These are phyloP conservation scores for Amiota mariae DNA, from an alignment of 2,888 invertebrate genomes.

Conservation along the genomic window DNA sequence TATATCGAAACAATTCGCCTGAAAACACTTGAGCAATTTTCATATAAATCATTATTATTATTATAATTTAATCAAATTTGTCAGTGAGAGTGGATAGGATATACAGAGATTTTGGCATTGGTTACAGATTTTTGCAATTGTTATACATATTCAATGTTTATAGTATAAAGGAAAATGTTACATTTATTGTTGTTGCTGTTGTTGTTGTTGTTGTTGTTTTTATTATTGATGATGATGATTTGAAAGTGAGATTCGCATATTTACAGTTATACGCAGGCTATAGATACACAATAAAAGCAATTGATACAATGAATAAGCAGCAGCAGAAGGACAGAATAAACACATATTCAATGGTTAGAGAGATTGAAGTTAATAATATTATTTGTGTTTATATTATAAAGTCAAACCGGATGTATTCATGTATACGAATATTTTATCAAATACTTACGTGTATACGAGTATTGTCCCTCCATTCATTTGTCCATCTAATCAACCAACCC, in stretches of 20 bases:
- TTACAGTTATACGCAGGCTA: not conserved
- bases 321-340: too few species aligned
- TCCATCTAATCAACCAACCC: too few species aligned
- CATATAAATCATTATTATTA: conserved; percentile 62
- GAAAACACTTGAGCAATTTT: conserved; percentile 56
- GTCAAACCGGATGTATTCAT: conserved; percentile 8
- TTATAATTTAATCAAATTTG: conserved; percentile 64
- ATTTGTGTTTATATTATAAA: not conserved
- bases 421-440: too few species aligned
- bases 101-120: not conserved
- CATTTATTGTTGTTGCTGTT: too few species aligned
- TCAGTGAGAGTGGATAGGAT: conserved; percentile 54
- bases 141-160: too few species aligned
- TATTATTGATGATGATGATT: not conserved
- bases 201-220: too few species aligned
- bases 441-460: too few species aligned
- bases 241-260: not conserved
- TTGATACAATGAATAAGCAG: too few species aligned
- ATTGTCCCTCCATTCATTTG: too few species aligned
- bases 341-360: too few species aligned
- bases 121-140: not conserved
- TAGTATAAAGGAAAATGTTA: too few species aligned
- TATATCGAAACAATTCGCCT: not conserved
- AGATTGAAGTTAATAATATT: too few species aligned
- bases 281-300: not conserved